Percentiles rank a stretch among this genome's conserved stretches.
These are phyloP conservation scores for Notoglanidium macrostoma DNA, from an alignment of 2,797 vertebrate genomes.

Conservation along the genomic window DNA sequence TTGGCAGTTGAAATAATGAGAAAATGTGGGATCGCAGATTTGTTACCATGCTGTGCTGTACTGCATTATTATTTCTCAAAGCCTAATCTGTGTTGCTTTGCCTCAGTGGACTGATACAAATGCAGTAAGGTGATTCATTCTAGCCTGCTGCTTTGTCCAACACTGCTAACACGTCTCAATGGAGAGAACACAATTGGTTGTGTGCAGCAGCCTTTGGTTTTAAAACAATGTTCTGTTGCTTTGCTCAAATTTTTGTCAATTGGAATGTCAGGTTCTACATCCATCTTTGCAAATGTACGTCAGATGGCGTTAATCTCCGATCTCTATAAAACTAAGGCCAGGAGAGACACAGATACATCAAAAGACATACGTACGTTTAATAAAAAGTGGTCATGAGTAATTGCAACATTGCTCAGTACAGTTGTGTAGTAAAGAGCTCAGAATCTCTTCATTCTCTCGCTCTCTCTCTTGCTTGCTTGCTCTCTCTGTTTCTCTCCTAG, in stretches of 20 bases:
- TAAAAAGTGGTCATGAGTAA: conserved; percentile 33
- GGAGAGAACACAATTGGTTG: conserved; percentile 9
- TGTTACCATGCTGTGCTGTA: conserved; percentile 5
- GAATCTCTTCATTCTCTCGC: conserved; percentile 13
- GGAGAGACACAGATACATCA: conserved; percentile 40
- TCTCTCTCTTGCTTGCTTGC: conserved; percentile 3
- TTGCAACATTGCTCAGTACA: conserved; percentile 30
- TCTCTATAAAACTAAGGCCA: conserved; percentile 43
- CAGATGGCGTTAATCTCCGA: conserved; percentile 23
- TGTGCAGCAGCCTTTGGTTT: conserved; percentile 19
- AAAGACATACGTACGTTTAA: conserved; percentile 22
- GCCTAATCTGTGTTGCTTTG: conserved; percentile 40
- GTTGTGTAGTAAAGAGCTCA: conserved; percentile 18
- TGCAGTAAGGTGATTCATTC: conserved; percentile 42
- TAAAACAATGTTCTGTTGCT: conserved; percentile 17
- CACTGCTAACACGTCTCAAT: conserved; percentile 16
- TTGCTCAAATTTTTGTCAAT: conserved; percentile 18
- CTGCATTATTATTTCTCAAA: conserved; percentile 32
- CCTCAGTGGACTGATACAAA: conserved; percentile 29
- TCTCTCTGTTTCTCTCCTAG: background rate
- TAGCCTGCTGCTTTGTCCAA: conserved; percentile 33
- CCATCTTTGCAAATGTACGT: background rate
- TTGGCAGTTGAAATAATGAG: conserved; percentile 24
- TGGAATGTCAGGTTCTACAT: background rate
- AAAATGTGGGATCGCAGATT: conserved; percentile 20